Evolutionary conservation across 2,888 invertebrate genomes (phyloP), one percentile per base, ranked within the genome.

Genomic region (Lasioglossum malachurum): DNA sequence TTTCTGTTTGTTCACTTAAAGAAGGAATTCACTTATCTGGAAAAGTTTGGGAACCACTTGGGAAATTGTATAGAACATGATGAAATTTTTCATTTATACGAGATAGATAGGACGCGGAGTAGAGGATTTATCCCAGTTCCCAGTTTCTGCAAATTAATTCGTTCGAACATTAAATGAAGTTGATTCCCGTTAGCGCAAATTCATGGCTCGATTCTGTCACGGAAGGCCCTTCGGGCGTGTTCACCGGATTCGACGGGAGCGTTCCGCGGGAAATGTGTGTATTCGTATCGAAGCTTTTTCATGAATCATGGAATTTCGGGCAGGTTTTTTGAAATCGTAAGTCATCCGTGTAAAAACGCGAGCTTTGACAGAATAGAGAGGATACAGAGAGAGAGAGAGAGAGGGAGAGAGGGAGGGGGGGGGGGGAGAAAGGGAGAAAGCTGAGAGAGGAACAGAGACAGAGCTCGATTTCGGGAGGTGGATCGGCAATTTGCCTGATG

Each of bases 401-500:
- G 19, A 44, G 60, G 35, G 76, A 57, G 75, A 14, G 53, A 44
- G n/a, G 27, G 31, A 31, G 31, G n/a, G n/a, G n/a, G n/a, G n/a
- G n/a, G n/a, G n/a, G 27, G 2, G 23, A 19, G 49, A 72, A 64
- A 31, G 69, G 46, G 76, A 23, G 38, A n/a, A 80, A 69, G 64
- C 1, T 44, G 60, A 16, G 14, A 60, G 60, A 14, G 27, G 3
- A 10, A 53, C 2, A 53, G 49, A 8, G 23, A 53, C 3, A 4
- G 60, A 27, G 80, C 78, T 82, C 84, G 86, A 78, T 82, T 87
- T 83, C 75, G 74, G 44, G 73, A 67, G 44, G 49, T 75, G 84
- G 84, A 80, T 86, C 80, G 71, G 83, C 90, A 89, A 90, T 90
- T 91, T 90, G 89, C 82, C 82, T 84, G 91, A 90, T 90, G 89